Base-by-base conservation (phyloP, 2,113 vertebrate species). In the Oceanites oceanicus region DNA sequence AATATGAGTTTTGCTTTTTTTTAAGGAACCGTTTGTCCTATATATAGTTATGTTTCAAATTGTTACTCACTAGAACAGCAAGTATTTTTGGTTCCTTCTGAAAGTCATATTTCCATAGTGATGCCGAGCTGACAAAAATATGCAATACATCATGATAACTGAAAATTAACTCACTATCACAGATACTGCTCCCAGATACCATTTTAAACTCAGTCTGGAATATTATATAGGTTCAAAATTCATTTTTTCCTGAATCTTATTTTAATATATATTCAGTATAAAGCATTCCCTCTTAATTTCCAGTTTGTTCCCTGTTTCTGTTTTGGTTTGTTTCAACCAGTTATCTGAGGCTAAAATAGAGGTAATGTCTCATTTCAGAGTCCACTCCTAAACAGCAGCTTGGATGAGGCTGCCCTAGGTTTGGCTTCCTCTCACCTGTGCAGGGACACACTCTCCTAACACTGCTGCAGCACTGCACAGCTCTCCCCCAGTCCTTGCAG, bases 31-130 rank as follows among this genome's bases (percentile, higher is more conserved):
- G 52, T 72, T 91, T 95, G 80, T 71, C 76, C 76, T 92, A 95
- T 89, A 91, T 89, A 97, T 93, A 95, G 86, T 70, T 80, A 10
- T 62, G 67, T 90, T 92, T 95, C 75, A 86, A 94, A 91, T 40
- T 93, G 95, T 91, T 96, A 83, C 92, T 97, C 91, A 91, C 90
- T 91, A 97, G 96, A 97, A 97, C 95, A 96, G 91, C 97, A 96
- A 97, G 95, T 96, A 97, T 97, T 96, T 96, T 96, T 97, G 88
- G 95, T 97, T 95, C 68, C 90, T 88, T 83, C 86, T 96, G 88
- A 95, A 96, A 95, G 94, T 90, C 90, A 52, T 74, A 96, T 97
- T 97, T 97, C 92, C 96, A 95, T 95, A 96, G 95, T 88, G 91
- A 97, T 96, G 55, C 79, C 59, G 18, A 91, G 67, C 92, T 91